Base-by-base conservation (phyloP, 1,140 invertebrate species). In the Camponotus vicinus region DNA sequence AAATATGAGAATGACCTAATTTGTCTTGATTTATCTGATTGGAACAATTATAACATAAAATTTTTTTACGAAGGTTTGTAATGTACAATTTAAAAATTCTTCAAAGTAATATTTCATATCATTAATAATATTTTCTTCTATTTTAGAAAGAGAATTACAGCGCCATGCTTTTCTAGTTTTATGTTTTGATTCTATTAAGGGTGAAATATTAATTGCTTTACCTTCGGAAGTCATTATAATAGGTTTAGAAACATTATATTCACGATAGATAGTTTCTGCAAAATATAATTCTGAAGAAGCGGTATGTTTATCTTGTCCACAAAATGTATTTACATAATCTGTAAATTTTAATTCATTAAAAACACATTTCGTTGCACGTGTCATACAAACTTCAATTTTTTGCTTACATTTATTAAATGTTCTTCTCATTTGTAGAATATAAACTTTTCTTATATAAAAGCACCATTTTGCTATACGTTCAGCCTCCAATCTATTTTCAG, bases 201-300 rank as follows among this genome's bases (percentile, higher is more conserved):
- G 67, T 69, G 45, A 69, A 27, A 69, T 69, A 5, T 69, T 69
- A 27, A 49, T 69, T 69, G 21, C 21, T 69, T 69, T 69, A 27
- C 67, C 21, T 7, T 69, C 40, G 6, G 67, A 45, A 69, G 49
- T 27, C 21, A 69, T 49, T 49, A 69, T 49, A 27, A 69, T 69
- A 45, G 21, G 9, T 69, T 69, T 13, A 2, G 2, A 49, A 49
- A 11, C 15, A 3, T 21, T 27, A 8, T 45, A 69, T 45, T 2
- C 7, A 27, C 0, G 0, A 69, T 69, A 69, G 7, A 40, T 69
- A 49, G 11, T 69, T 21, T 69, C 40, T 0, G 9, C 11, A 49
- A 69, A 69, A 69, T 45, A 69, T 69, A 69, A 49, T 49, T 69
- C 67, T 0, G 21, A 13, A 69, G 21, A 69, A 45, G 11, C 40